Evolutionary conservation across 2,113 vertebrate species (phyloP).

Genomic region (Chloropsis hardwickii): DNA sequence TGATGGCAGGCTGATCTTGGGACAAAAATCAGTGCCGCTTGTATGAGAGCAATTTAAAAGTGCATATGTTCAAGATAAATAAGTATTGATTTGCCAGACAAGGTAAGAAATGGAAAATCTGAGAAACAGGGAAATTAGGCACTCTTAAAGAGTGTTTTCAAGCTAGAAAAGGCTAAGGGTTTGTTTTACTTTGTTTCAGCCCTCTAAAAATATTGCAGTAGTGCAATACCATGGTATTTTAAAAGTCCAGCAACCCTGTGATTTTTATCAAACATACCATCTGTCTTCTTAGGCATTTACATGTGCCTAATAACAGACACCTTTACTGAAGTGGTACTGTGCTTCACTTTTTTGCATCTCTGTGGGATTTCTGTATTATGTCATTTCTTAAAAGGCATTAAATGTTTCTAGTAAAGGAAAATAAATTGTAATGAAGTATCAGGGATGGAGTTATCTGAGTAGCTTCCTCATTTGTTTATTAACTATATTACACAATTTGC

Average conservation of each 20-base stretch:
- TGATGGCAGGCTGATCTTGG: conserved; percentile 66
- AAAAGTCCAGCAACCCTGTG: background rate
- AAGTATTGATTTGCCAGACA: conserved; percentile 69
- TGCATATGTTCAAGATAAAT: conserved; percentile 46
- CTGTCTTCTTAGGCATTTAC: background rate
- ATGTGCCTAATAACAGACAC: background rate
- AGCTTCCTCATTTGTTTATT: background rate
- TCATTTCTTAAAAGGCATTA: background rate
- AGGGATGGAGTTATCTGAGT: background rate
- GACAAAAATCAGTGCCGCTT: conserved; percentile 68
- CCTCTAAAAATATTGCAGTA: background rate
- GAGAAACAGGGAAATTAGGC: background rate
- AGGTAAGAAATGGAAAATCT: conserved; percentile 54
- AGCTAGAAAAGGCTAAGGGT: background rate
- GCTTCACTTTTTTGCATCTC: background rate
- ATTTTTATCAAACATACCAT: background rate
- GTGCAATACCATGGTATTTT: background rate
- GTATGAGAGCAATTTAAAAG: conserved; percentile 69
- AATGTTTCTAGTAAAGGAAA: background rate
- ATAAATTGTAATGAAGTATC: background rate
- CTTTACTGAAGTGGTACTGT: background rate
- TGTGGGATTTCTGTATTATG: background rate
- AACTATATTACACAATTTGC: background rate
- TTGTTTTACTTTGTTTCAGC: background rate
- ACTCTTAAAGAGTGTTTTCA: background rate